Evolutionary conservation across 2,113 vertebrate genomes (phyloP).

Genomic region (Lophius piscatorius): DNA sequence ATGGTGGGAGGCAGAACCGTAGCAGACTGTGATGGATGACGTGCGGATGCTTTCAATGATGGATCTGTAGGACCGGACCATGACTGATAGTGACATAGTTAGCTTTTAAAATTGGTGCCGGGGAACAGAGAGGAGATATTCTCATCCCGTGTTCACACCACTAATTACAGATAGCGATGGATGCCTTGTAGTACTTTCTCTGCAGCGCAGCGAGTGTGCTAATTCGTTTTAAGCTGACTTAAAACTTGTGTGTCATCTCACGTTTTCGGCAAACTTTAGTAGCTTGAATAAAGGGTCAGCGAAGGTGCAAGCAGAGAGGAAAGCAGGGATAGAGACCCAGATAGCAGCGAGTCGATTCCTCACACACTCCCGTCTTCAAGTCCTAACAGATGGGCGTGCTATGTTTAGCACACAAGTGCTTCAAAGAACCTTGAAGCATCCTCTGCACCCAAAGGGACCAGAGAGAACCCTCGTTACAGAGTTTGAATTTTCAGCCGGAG

Average conservation of each 20-base stretch:
- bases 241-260: constrained; percentile 18
- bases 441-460: constrained; percentile 6
- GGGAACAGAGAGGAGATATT: constrained; percentile 25
- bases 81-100: constrained; percentile 40
- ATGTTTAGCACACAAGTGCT: constrained; percentile 60
- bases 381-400: constrained; percentile 59
- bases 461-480: constrained; percentile 8
- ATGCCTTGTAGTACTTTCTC: not conserved
- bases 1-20: constrained; percentile 40
- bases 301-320: constrained; percentile 31
- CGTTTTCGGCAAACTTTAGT: constrained; percentile 13
- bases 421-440: constrained; percentile 41
- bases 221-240: constrained; percentile 33
- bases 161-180: constrained; percentile 28
- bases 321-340: constrained; percentile 48
- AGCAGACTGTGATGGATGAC: constrained; percentile 63
- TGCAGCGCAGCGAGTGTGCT: not conserved
- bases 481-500: constrained; percentile 6
- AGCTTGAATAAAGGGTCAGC: constrained; percentile 48
- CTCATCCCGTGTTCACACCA: constrained; percentile 13
- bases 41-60: constrained; percentile 51
- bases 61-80: constrained; percentile 43
- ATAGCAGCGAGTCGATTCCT: constrained; percentile 52
- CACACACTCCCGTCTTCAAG: constrained; percentile 49
- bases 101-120: constrained; percentile 29